A percentile compares a stretch with the other conserved stretches of the same genome.
phyloP scores from a whole-genome alignment of 2,113 vertebrate species.

The Nanger granti region DNA sequence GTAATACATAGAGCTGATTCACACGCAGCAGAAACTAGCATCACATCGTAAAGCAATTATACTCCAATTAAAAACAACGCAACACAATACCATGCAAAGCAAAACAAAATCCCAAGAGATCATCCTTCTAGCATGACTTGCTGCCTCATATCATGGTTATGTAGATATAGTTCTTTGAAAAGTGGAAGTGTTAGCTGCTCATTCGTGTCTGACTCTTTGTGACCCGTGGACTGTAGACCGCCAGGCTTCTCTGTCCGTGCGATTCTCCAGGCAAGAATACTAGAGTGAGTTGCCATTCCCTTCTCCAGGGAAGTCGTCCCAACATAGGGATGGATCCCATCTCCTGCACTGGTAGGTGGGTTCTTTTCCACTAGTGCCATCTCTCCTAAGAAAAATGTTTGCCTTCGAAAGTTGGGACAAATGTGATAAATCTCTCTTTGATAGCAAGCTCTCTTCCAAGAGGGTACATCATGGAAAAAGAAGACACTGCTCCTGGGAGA shows the following conservation, averaged over 20 bases:
- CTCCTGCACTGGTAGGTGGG: neutral
- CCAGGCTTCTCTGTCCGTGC: neutral
- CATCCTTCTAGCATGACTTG: neutral
- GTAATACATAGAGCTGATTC: neutral
- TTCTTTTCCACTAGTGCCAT: neutral
- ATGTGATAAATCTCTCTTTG: neutral
- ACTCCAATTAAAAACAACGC: neutral
- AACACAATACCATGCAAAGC: neutral
- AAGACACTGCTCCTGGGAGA: neutral
- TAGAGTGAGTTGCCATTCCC: neutral
- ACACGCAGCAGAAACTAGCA: neutral
- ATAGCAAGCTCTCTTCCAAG: neutral
- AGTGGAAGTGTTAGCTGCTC: neutral
- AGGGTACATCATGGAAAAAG: neutral
- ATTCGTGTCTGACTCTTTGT: neutral
- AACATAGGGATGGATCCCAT: neutral
- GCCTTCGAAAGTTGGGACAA: neutral
- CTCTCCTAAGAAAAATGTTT: neutral
- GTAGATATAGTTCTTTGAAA: neutral
- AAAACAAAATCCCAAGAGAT: neutral
- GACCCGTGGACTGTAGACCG: neutral
- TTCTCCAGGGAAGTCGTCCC: neutral
- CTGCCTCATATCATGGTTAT: neutral
- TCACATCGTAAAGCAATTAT: neutral
- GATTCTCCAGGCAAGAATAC: neutral